Conservation (phyloP, 1,140 invertebrate species). For the Pseudomyrmex cubaensis region DNA sequence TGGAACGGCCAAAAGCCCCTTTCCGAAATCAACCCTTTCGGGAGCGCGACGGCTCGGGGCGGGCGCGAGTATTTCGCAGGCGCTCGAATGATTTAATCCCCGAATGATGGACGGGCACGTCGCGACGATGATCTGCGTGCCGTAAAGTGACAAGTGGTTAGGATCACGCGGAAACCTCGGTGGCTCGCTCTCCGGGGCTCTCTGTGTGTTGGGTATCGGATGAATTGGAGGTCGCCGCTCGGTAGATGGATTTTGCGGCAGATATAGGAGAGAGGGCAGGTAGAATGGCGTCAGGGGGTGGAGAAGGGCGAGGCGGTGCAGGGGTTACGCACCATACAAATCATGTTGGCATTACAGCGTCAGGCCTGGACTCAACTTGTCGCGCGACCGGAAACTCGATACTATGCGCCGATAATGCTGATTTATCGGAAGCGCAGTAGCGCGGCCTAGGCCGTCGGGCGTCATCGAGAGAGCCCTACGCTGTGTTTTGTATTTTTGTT, state of each 20-base stretch:
- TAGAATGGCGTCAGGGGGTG: constrained; percentile 69
- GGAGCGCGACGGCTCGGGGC: constrained; percentile 20
- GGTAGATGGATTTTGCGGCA: constrained; percentile 63
- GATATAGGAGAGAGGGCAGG: constrained; percentile 38
- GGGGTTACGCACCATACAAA: constrained; percentile 81
- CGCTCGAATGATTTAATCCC: constrained; percentile 83
- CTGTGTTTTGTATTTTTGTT: constrained; percentile 72
- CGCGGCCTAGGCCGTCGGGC: constrained; percentile 52
- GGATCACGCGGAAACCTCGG: constrained; percentile 82
- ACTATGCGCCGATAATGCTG: constrained; percentile 82
- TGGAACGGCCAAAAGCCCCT: constrained; percentile 16
- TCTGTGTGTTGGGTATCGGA: constrained; percentile 41
- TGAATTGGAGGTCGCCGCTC: constrained; percentile 40
- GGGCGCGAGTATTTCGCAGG: constrained; percentile 65
- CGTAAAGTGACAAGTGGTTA: constrained; percentile 85
- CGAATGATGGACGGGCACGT: constrained; percentile 85
- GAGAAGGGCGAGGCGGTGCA: constrained; percentile 67
- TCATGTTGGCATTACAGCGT: constrained; percentile 84
- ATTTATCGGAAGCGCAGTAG: constrained; percentile 83
- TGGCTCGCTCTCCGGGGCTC: constrained; percentile 50
- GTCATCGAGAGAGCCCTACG: constrained; percentile 28
- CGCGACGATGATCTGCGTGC: constrained; percentile 86
- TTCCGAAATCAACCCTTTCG: constrained; percentile 56
- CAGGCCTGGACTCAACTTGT: constrained; percentile 82
- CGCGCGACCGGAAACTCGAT: constrained; percentile 81